Evolutionary conservation across 1,140 invertebrate genomes (phyloP).

Genomic region (Drosophila biarmipes): DNA sequence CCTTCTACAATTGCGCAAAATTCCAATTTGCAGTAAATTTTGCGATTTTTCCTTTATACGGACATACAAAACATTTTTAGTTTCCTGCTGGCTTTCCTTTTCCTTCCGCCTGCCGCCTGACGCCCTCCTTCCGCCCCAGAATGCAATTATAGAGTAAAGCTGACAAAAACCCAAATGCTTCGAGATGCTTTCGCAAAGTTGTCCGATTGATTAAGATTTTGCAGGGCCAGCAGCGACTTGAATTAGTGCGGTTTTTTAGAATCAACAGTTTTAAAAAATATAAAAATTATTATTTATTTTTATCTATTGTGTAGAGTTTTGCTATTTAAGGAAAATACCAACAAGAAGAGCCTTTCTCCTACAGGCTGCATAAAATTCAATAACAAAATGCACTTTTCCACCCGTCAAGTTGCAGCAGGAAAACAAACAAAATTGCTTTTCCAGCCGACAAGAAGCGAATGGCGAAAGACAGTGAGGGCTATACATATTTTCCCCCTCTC

Average conservation of each 20-base stretch:
- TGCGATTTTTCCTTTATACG: conserved; percentile 84
- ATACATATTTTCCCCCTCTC: conserved; percentile 32
- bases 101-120: conserved; percentile 45
- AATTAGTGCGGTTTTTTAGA: no score
- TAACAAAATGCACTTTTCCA: conserved; percentile 77
- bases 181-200: conserved; percentile 16
- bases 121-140: conserved; percentile 5
- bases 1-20: conserved; percentile 84
- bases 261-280: no score
- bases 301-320: conserved; percentile 2
- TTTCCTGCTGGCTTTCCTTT: conserved; percentile 76
- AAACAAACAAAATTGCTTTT: conserved; percentile 72
- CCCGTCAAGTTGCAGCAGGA: conserved; percentile 39
- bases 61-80: conserved; percentile 83
- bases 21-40: conserved; percentile 85
- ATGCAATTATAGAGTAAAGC: conserved; percentile 36
- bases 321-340: conserved; percentile 1
- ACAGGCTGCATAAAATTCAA: conserved; percentile 66
- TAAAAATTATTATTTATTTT: not conserved
- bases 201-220: conserved; percentile 48
- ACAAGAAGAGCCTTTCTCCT: conserved; percentile 5
- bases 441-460: conserved; percentile 45
- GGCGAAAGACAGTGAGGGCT: conserved; percentile 25
- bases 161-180: conserved; percentile 50
- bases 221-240: not conserved